Percentiles rank a stretch among this genome's conserved stretches.
Conservation (phyloP, 2,888 invertebrate genomes). For the Pristionchus entomophagus region DNA sequence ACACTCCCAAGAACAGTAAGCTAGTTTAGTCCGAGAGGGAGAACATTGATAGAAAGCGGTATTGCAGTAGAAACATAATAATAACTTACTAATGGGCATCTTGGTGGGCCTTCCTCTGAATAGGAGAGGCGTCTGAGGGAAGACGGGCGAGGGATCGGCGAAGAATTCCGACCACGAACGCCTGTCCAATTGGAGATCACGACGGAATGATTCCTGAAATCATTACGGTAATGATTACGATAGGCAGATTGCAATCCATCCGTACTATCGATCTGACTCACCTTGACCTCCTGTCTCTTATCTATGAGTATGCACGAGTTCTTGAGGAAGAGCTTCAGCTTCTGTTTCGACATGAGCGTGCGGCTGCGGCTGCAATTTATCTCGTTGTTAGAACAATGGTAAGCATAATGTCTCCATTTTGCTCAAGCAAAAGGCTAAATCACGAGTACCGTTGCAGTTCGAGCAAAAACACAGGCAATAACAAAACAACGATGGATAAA, state of each 20-base stretch:
- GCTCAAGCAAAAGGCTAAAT: background rate
- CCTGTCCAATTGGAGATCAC: conserved; percentile 51
- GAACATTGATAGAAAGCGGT: too few species aligned
- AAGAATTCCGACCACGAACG: conserved; percentile 58
- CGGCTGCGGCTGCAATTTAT: conserved; percentile 60
- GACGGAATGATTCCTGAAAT: conserved; percentile 49
- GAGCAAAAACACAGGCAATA: too few species aligned
- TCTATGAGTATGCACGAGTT: conserved; percentile 51
- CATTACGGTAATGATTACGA: background rate
- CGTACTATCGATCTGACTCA: background rate
- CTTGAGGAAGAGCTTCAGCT: conserved; percentile 64
- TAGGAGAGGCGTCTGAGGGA: conserved; percentile 62
- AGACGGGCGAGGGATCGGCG: conserved; percentile 61
- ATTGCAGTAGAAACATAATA: too few species aligned
- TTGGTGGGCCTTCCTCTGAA: conserved; percentile 60
- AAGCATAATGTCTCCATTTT: background rate
- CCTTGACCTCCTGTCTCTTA: conserved; percentile 58
- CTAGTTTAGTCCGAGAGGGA: too few species aligned
- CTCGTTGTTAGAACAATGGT: background rate
- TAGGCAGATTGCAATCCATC: background rate
- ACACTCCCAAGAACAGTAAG: too few species aligned
- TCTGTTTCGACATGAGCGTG: conserved; percentile 54
- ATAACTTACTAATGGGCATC: conserved; percentile 3
- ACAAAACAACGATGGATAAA: background rate
- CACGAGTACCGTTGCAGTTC: too few species aligned